A percentile compares a stretch with the other conserved stretches of the same genome.
phyloP scores from a whole-genome alignment of 2,797 vertebrate genomes.

The Alosa sapidissima region DNA sequence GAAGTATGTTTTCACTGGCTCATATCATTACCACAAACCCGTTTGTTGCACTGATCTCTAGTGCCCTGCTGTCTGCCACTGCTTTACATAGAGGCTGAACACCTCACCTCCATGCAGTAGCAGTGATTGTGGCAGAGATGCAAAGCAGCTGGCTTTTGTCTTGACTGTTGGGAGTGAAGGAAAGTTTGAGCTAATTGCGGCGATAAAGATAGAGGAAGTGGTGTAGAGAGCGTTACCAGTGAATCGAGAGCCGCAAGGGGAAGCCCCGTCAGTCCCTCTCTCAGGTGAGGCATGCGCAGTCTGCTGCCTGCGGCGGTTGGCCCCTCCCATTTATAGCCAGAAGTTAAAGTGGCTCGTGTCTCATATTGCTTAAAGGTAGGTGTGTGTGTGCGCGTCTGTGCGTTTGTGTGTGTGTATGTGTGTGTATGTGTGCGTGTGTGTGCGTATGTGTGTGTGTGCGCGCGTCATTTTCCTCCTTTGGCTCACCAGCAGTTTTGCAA shows the following conservation, averaged over 20 bases:
- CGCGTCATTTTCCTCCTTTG: background rate
- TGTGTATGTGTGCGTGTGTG: background rate
- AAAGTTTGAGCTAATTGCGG: slow-evolving; percentile 27
- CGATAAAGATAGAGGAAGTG: slow-evolving; percentile 22
- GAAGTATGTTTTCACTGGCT: background rate
- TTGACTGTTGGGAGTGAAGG: slow-evolving; percentile 5
- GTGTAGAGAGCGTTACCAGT: background rate
- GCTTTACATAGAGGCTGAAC: background rate
- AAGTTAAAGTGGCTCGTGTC: background rate
- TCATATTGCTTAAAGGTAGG: background rate
- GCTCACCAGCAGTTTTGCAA: background rate
- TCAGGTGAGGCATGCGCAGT: slow-evolving; percentile 36
- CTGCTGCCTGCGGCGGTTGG: background rate
- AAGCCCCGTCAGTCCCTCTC: background rate
- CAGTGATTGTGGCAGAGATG: slow-evolving; percentile 8
- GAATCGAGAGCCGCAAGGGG: background rate
- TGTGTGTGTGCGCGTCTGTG: background rate
- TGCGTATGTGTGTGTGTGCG: background rate
- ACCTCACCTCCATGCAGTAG: background rate
- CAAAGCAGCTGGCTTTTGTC: slow-evolving; percentile 27
- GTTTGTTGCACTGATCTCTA: background rate
- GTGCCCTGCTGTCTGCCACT: background rate
- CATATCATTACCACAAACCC: background rate
- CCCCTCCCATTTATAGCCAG: background rate
- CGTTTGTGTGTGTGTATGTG: background rate